Percentiles rank a stretch among this genome's conserved stretches.
phyloP scores from a whole-genome alignment of 2,113 vertebrate genomes.

The Emydocephalus ijimae region DNA sequence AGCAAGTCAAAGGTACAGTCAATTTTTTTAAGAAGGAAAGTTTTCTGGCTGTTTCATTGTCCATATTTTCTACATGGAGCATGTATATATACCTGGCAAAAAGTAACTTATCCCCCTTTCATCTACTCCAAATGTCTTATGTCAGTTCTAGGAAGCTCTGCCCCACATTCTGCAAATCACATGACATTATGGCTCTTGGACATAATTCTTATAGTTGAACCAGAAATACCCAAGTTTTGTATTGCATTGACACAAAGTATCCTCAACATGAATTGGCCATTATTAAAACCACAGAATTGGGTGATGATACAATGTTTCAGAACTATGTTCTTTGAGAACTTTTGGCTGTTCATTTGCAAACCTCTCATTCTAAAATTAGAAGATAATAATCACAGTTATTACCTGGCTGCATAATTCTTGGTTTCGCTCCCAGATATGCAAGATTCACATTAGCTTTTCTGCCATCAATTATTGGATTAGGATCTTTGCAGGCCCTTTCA shows the following conservation, averaged over 20 bases:
- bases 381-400: constrained; percentile 40
- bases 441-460: constrained; percentile 99
- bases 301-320: neutral
- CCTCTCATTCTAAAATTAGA: neutral
- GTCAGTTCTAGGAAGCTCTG: no score
- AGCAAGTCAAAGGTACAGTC: neutral
- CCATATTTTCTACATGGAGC: neutral
- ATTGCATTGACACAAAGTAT: neutral
- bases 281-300: neutral
- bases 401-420: constrained; percentile 98
- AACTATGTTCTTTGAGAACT: neutral
- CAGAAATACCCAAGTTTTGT: neutral
- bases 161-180: neutral
- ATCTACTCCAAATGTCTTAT: neutral
- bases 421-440: constrained; percentile 97
- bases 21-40: neutral
- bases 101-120: neutral
- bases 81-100: neutral
- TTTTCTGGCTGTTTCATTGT: neutral
- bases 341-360: neutral
- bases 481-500: constrained; percentile 96
- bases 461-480: constrained; percentile 98
- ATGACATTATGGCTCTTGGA: neutral
- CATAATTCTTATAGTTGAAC: neutral
- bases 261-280: neutral